Evolutionary conservation across 92 coral and sea anemone genomes (phyloP).

Genomic region (Umimayanthus kanabou): DNA sequence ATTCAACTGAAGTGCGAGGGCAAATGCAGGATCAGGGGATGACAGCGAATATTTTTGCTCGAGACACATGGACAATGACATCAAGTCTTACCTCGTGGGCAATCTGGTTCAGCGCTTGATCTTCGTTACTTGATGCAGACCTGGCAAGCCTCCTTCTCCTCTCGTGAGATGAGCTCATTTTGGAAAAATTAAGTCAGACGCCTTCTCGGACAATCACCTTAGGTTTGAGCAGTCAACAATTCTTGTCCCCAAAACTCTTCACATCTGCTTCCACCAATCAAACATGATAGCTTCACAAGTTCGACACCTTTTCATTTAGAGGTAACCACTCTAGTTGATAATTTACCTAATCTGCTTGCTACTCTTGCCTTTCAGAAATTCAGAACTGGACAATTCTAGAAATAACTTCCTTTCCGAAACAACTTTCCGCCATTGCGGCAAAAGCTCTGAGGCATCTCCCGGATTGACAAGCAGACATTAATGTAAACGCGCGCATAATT

Average conservation of each 20-base stretch:
- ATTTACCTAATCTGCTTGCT: conserved; percentile 56
- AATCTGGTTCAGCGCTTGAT: conserved; percentile 96
- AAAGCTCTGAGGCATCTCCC: conserved; percentile 74
- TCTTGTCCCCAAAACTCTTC: conserved; percentile 54
- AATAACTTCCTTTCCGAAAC: conserved; percentile 34
- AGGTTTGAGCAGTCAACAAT: conserved; percentile 76
- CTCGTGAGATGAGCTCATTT: conserved; percentile 89
- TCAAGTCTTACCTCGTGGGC: conserved; percentile 88
- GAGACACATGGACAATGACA: conserved; percentile 7
- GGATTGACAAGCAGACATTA: conserved; percentile 59
- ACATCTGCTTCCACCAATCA: conserved; percentile 77
- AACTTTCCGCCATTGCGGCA: conserved; percentile 85
- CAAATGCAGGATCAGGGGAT: background rate
- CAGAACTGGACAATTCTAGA: conserved; percentile 43
- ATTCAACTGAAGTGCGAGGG: background rate
- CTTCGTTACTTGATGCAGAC: conserved; percentile 87
- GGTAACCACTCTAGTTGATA: conserved; percentile 37
- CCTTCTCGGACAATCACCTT: conserved; percentile 43
- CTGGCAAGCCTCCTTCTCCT: conserved; percentile 89
- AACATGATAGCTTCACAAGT: conserved; percentile 47
- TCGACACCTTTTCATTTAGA: conserved; percentile 50
- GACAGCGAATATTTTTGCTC: conserved; percentile 19
- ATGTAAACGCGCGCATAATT: conserved; percentile 55
- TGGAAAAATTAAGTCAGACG: conserved; percentile 48
- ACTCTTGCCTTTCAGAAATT: conserved; percentile 47